Evolutionary conservation across 2,888 invertebrate genomes (phyloP), one percentile per base, ranked within the genome.

Genomic region (Melanchra persicariae): DNA sequence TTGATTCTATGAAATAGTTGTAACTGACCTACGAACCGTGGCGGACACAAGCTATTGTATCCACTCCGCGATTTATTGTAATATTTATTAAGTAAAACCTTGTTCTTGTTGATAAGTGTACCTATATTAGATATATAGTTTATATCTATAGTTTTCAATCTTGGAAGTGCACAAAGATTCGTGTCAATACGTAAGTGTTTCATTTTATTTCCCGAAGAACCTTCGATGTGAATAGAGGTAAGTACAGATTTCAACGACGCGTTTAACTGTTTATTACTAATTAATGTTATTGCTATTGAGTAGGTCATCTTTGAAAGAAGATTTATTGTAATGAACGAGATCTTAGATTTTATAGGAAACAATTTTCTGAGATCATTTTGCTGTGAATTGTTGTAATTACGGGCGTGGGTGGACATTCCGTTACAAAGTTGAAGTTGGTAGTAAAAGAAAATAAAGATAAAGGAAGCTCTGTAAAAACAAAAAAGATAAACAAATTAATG

Each of bases 1-100:
- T 66, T 62, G 68, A 60, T 66, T 62, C 62, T 73, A 57, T 82
- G 58, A 63, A 78, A 79, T 82, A 79, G 79, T 79, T 82, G 79
- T 78, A 79, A 79, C 79, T 79, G 79, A 79, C 79, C 82, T 79
- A 79, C 74, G 79, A 82, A 82, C 79, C 68, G 82, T 66, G 61
- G 65, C 37, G 73, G 68, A 79, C 82, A 79, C 34, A 78, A 77
- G 58, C 51, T 78, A 66, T 68, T 51, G 52, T 51, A 55, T 62
- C 45, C 62, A 73, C 68, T 55, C 61, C 45, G 55, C 65, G 7
- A 60, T 78, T 71, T 79, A 62, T 55, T 34, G 26, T 34, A 52
- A 40, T 43, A 61, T 61, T 62, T 57, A 10, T 81, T 37, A 62
- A 65, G 37, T 15, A 54, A 51, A 52, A 40, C 60, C 61, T 81